phyloP scores from a whole-genome alignment of 1,140 invertebrate species.

The Drosophila punjabiensis region DNA sequence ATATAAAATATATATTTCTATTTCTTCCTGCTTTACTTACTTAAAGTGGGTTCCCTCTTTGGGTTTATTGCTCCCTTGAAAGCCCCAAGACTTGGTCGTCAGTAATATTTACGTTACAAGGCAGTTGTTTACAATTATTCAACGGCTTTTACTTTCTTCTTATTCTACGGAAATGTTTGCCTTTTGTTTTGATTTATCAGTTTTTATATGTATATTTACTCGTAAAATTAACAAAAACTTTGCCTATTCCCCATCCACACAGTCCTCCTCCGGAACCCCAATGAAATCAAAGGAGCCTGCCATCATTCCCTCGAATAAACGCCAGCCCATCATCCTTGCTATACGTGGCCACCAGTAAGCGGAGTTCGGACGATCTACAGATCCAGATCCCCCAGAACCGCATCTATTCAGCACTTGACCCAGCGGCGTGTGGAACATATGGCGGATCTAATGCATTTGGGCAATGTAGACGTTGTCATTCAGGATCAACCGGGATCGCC shows the following conservation, averaged over 20 bases:
- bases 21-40: too few relatives aligned
- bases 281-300: conserved; percentile 7
- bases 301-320: background rate
- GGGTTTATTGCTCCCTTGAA: background rate
- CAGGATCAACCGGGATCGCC: conserved; percentile 92
- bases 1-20: too few relatives aligned
- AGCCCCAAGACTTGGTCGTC: background rate
- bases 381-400: background rate
- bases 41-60: background rate
- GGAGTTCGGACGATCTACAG: conserved; percentile 1
- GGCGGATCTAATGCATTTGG: conserved; percentile 89
- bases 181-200: background rate
- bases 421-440: conserved; percentile 71
- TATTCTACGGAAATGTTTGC: background rate
- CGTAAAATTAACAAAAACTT: background rate
- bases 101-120: background rate
- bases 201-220: background rate
- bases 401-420: background rate
- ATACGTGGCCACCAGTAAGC: conserved; percentile 19
- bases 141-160: background rate
- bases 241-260: background rate
- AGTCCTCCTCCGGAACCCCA: conserved; percentile 1
- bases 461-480: conserved; percentile 88
- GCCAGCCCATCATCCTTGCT: conserved; percentile 11
- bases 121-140: background rate